Evolutionary conservation across 2,888 invertebrate species (phyloP).

Genomic region (Hydraecia micacea): DNA sequence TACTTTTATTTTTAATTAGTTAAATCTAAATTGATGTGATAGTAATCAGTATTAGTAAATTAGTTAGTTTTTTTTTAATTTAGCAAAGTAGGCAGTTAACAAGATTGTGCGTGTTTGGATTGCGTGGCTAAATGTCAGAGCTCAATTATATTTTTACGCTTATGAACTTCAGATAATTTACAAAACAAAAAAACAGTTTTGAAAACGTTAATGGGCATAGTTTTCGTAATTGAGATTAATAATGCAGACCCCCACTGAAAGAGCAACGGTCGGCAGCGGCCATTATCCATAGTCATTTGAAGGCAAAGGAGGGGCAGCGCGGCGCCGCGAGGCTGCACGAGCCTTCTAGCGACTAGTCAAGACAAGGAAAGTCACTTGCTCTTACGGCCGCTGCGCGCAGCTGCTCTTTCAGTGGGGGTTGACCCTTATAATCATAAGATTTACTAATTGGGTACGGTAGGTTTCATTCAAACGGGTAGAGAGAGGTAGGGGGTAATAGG

Average conservation of each 20-base stretch:
- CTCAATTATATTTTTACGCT: constrained; percentile 48
- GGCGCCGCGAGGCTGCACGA: no score
- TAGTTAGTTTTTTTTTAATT: background rate
- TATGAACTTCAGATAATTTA: background rate
- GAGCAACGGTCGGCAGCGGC: no score
- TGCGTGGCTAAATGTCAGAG: constrained; percentile 12
- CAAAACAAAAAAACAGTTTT: background rate
- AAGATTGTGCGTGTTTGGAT: constrained; percentile 5
- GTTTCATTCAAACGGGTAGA: no score
- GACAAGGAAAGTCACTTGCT: no score
- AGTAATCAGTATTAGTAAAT: constrained; percentile 6
- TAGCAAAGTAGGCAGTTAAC: background rate
- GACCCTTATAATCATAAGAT: no score
- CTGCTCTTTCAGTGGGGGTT: no score
- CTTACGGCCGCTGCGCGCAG: no score
- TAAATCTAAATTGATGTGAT: background rate
- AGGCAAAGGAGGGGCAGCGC: no score
- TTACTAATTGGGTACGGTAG: background rate
- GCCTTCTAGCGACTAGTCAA: no score
- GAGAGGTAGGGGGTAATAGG: no score
- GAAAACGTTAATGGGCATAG: background rate
- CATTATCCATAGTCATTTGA: no score
- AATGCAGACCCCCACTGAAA: no score
- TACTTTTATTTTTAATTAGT: constrained; percentile 18
- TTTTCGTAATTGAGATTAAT: background rate